Evolutionary conservation across 2,113 vertebrate species (phyloP), one percentile per base, ranked within the genome.

Genomic region (Zosterops pallidus): DNA sequence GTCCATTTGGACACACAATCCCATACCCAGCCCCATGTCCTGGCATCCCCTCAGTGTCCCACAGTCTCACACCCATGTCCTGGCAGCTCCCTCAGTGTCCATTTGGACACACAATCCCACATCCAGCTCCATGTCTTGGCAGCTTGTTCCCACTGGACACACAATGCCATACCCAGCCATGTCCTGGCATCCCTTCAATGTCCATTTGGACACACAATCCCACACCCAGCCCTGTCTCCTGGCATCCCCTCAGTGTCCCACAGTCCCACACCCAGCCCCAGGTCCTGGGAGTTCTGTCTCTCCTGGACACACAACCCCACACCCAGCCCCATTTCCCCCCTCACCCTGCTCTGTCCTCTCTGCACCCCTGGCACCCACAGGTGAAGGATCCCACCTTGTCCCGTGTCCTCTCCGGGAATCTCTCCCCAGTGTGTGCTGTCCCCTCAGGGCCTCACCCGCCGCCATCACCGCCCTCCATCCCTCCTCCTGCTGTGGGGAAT

Each of bases 401-500:
- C 33, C 5, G 0, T 63, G 22, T 35, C 59, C 39, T 79, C 18
- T 14, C 19, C n/a, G 26, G 20, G 60, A 22, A 44, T 12, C 26
- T 39, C 22, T 21, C 28, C 28, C 7, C 9, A 3, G 11, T 1
- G 5, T 42, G 31, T 23, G 53, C 53, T 14, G 22, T 41, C 42
- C 76, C 59, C 79, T 85, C 72, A 60, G 2, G 6, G 39, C 64
- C 31, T 68, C 59, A 67, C 5, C 4, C 8, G 5, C 72, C 24
- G 41, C 89, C 23, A 87, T 96, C 95, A 91, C 72, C 47, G 19
- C 42, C 47, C 88, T 21, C 41, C 44, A 14, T 44, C 46, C 3
- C 52, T 12, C 37, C 37, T 39, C 37, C 92, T 42, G 68, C 96
- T 78, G 37, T 60, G 86, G 96, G 33, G 90, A 97, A 97, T 5